Evolutionary conservation across 2,888 invertebrate genomes (phyloP), one percentile per base, ranked within the genome.

Genomic region (Scaptomyza polygonia): DNA sequence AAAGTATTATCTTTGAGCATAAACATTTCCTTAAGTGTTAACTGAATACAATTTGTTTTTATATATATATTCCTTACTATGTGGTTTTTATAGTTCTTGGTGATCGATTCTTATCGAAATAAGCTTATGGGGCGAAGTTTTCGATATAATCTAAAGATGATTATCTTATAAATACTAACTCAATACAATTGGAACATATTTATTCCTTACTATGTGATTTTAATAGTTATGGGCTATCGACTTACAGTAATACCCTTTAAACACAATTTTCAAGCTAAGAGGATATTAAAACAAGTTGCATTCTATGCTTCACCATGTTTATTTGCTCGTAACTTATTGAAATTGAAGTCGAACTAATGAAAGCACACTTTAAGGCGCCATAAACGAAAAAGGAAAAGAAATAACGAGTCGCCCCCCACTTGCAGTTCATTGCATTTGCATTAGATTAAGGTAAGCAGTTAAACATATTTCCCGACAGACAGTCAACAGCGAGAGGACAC

Each of bases 401-500:
- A 79, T 54, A 40, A 21, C 48, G 58, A n/a, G 51, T n/a, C 14
- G 21, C 30, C 5, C 36, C 34, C 25, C 5, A 18, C 27, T 34
- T 16, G 40, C 39, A 42, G 66, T 52, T 74, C 48, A 59, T 68
- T 86, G 62, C 54, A 75, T 75, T 75, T 84, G 77, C 68, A 80
- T 84, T 82, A 71, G 75, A 80, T 82, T 84, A 80, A 63, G 70
- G 49, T 67, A 70, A 80, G 67, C 84, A 63, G 30, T 44, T 64
- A 18, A 64, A 64, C 49, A 62, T 39, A 64, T 64, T 52, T 53
- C 45, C 25, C 42, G 34, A 36, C 25, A 30, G 48, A n/a, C 62
- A 61, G 48, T 48, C 62, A 32, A 62, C 34, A 56, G 53, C 59
- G 56, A 45, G 56, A 45, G 56, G 64, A 42, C 52, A 59, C 43